A percentile compares a stretch with the other conserved stretches of the same genome.
phyloP scores from a whole-genome alignment of 2,888 invertebrate species.

The Orgyia antiqua region DNA sequence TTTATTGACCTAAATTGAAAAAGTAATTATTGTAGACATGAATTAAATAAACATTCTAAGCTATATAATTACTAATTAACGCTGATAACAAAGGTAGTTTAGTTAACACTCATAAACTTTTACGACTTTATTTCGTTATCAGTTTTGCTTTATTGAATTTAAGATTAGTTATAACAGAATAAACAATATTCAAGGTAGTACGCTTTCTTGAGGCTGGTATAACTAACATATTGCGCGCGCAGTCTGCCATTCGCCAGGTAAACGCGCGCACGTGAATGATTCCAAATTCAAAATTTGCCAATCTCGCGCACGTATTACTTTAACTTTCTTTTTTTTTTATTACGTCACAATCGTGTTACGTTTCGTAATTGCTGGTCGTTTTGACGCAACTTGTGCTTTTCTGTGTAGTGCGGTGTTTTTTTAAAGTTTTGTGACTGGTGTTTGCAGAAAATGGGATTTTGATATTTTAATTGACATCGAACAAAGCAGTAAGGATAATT shows the following conservation, averaged over 20 bases:
- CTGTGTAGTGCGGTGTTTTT: conserved; percentile 23
- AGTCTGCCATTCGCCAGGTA: conserved; percentile 58
- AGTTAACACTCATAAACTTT: not conserved
- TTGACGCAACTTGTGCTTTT: conserved; percentile 24
- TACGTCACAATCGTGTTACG: conserved; percentile 31
- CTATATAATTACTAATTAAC: too few species aligned
- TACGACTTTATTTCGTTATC: conserved; percentile 1
- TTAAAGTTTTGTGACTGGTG: conserved; percentile 13
- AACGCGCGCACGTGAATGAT: conserved; percentile 39
- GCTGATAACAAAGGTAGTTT: too few species aligned
- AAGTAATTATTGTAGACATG: too few species aligned
- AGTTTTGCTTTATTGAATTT: conserved; percentile 4
- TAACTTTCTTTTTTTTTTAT: conserved; percentile 46
- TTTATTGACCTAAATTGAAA: too few species aligned
- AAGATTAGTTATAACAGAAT: conserved; percentile 1
- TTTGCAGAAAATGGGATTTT: conserved; percentile 23
- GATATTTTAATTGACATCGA: conserved; percentile 1
- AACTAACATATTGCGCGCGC: conserved; percentile 29
- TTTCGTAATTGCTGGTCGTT: conserved; percentile 26
- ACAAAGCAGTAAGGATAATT: too few species aligned
- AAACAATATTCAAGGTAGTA: conserved; percentile 3
- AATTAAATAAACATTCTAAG: too few species aligned
- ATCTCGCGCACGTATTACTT: conserved; percentile 33
- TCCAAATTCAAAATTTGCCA: conserved; percentile 31
- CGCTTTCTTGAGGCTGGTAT: conserved; percentile 20